Conservation (phyloP, 1,140 invertebrate genomes). For the Lordiphosa collinella region DNA sequence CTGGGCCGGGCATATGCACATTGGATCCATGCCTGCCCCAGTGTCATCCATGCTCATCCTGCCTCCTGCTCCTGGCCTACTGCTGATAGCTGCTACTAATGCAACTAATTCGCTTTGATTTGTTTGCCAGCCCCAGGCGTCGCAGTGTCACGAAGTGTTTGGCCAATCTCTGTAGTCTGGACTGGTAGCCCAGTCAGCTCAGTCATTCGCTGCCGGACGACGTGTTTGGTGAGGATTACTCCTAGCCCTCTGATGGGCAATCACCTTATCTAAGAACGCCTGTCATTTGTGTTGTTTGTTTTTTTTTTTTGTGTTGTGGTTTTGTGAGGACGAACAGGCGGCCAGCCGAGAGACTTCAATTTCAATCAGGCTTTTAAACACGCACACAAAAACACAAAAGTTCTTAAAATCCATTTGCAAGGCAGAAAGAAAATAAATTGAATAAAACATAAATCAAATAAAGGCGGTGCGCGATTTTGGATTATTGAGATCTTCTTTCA, state of each 20-base stretch:
- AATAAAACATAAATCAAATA: too few species aligned
- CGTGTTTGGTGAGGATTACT: background rate
- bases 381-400: conserved; percentile 5
- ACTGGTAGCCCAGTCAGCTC: conserved; percentile 3
- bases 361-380: conserved; percentile 9
- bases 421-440: background rate
- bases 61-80: background rate
- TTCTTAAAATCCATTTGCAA: conserved; percentile 1
- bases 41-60: conserved; percentile 7
- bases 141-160: conserved; percentile 54
- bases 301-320: background rate
- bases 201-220: conserved; percentile 4
- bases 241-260: too few species aligned
- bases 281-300: background rate
- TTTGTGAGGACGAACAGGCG: background rate
- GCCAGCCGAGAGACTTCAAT: conserved; percentile 25
- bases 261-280: background rate
- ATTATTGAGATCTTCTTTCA: too few species aligned
- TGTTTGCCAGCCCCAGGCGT: conserved; percentile 43
- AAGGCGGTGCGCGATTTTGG: background rate
- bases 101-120: conserved; percentile 60
- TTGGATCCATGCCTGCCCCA: conserved; percentile 8
- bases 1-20: background rate
- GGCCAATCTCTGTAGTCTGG: conserved; percentile 3
- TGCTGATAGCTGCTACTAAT: conserved; percentile 58